Conservation (phyloP, 2,113 vertebrate species). For the Elephantulus edwardii region DNA sequence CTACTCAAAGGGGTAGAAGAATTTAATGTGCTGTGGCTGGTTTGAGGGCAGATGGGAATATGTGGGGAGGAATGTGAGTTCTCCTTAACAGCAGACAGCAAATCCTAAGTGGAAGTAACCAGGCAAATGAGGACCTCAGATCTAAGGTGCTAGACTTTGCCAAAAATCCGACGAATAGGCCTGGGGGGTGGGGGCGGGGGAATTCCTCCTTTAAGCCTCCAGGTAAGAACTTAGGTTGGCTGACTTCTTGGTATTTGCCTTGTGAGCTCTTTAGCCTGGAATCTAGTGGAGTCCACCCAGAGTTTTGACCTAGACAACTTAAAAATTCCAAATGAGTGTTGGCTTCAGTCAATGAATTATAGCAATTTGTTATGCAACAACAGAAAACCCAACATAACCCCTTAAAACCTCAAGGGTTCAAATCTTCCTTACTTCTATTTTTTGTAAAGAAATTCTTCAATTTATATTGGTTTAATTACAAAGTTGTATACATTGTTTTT, state of each 20-base stretch:
- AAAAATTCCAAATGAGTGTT: neutral
- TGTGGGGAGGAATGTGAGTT: neutral
- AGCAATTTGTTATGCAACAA: neutral
- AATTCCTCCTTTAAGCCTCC: neutral
- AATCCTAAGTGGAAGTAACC: neutral
- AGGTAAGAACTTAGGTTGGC: neutral
- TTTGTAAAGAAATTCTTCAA: no score
- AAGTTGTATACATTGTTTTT: no score
- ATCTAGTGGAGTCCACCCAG: neutral
- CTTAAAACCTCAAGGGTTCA: no score
- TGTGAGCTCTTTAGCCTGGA: neutral
- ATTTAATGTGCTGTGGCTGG: neutral
- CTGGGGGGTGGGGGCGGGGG: no score
- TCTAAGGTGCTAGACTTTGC: neutral
- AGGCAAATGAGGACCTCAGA: neutral
- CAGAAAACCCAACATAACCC: no score
- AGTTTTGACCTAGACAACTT: neutral
- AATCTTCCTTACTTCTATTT: neutral
- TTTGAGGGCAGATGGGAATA: neutral
- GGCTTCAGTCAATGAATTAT: neutral
- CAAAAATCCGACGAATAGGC: neutral
- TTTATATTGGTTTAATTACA: no score
- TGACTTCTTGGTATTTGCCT: neutral
- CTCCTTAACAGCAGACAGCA: neutral
- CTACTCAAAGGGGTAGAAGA: neutral